Conservation (phyloP, 2,888 invertebrate genomes). For the Erebia epiphron region DNA sequence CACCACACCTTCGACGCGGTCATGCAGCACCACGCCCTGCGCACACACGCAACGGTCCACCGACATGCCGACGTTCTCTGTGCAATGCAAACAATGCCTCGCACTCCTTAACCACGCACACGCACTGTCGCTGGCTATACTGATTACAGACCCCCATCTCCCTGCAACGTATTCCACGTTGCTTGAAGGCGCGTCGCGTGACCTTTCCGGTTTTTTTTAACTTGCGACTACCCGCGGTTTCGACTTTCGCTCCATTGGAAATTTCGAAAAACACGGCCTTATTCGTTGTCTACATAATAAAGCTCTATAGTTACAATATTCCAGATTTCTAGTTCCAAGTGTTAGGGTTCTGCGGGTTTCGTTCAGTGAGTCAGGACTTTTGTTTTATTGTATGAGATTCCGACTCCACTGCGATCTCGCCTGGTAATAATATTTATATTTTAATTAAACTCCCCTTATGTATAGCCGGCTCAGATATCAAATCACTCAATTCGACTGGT, state of each 20-base stretch:
- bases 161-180: not conserved
- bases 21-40: slow-evolving; percentile 81
- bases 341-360: no score
- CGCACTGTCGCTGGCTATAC: slow-evolving; percentile 30
- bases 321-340: no score
- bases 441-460: not conserved
- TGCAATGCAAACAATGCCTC: slow-evolving; percentile 28
- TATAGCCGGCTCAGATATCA: slow-evolving; percentile 23
- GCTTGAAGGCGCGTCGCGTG: not conserved
- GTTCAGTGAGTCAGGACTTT: no score
- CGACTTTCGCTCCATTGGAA: no score
- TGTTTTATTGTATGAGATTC: no score
- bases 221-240: no score
- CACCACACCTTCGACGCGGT: slow-evolving; percentile 82
- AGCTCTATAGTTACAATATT: no score
- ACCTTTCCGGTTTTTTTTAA: no score
- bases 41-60: slow-evolving; percentile 74
- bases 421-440: not conserved
- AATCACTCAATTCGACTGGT: slow-evolving; percentile 16
- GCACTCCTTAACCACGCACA: slow-evolving; percentile 35
- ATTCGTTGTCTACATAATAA: no score
- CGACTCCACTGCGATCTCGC: no score
- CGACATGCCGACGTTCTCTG: slow-evolving; percentile 33
- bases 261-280: no score
- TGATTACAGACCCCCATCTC: not conserved